Evolutionary conservation across 1,140 invertebrate species (phyloP), one percentile per base, ranked within the genome.

Genomic region (Drosophila carrolli): DNA sequence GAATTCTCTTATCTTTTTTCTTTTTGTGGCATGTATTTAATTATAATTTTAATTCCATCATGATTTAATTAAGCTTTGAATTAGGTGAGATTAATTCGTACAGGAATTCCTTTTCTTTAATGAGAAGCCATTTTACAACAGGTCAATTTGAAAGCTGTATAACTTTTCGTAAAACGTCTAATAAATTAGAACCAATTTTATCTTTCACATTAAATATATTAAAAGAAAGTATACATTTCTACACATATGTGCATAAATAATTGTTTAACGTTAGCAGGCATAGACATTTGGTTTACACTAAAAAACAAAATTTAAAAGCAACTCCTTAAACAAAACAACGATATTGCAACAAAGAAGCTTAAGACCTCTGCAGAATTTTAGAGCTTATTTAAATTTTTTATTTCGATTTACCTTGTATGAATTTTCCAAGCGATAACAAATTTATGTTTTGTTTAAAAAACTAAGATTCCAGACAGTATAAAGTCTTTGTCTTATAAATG

Each of bases 1-100:
- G 40, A 37, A 75, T 63, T 41, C 50, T 38, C 48, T 41, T 47
- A 62, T 32, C 16, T 40, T 63, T 41, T 53, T 56, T 73, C 2
- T 32, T 32, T 56, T 62, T 63, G 71, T 51, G 71, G 72, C 72
- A 75, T 63, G 59, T 74, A 44, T 16, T 67, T 75, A 75, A 75
- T 75, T 75, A 76, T 57, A 75, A 75, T 75, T 75, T 44, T 58
- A 50, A 53, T 55, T 72, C 53, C 35, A 46, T 41, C 27, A 40
- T 73, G 37, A 73, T 61, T 71, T 71, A 50, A 71, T 71, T 70
- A 71, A 19, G 40, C 8, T 27, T 13, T n/a, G 53, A 37, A 35
- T 29, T 23, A 23, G 0, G 32, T 47, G 35, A 57, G 37, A 70
- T 54, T 44, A 66, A 51, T 35, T 13, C 32, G 14, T 37, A 10